Evolutionary conservation across 2,797 vertebrate genomes (phyloP), one percentile per base, ranked within the genome.

Genomic region (Amazona finschi): DNA sequence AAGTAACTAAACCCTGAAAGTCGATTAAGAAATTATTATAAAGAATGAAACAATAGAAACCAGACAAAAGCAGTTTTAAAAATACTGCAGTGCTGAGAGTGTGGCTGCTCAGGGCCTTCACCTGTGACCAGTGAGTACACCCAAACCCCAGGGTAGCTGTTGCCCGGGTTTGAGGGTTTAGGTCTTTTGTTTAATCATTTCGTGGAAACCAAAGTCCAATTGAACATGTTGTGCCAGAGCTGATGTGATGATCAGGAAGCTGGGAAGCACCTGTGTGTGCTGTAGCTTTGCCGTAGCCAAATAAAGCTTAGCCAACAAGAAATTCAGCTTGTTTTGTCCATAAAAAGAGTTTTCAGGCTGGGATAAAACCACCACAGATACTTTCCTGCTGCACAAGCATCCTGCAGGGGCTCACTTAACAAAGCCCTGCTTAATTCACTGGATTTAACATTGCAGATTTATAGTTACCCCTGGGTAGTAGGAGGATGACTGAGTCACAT

Each of bases 361-460:
- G 20, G 36, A 28, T 58, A 69, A n/a, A 85, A 64, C 25, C 28
- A 19, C 36, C 6, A 38, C 39, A 67, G 49, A 21, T 47, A 57
- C n/a, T 33, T 33, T 21, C 55, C 21, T 57, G 55, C 55, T 0
- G 13, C 14, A 2, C 21, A 57, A 33, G n/a, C 36, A 9, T 84
- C 61, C 49, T 80, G 33, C 58, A 47, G 65, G 74, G 41, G 24
- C 36, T 67, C 20, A 10, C n/a, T n/a, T 57, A 74, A 67, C 7
- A 3, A 41, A 82, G 12, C n/a, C 17, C 4, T 0, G 1, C 17
- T 38, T 66, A 64, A 64, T 36, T 78, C 13, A 20, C 3, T 0
- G 58, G 31, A n/a, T 39, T 79, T 38, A 33, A 49, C 3, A 0
- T 15, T 76, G 60, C 21, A 50, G 60, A 71, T 15, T 53, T 79